Percentiles rank a stretch among this genome's conserved stretches.
phyloP scores from a whole-genome alignment of 2,113 vertebrate species.

The Eira barbara region DNA sequence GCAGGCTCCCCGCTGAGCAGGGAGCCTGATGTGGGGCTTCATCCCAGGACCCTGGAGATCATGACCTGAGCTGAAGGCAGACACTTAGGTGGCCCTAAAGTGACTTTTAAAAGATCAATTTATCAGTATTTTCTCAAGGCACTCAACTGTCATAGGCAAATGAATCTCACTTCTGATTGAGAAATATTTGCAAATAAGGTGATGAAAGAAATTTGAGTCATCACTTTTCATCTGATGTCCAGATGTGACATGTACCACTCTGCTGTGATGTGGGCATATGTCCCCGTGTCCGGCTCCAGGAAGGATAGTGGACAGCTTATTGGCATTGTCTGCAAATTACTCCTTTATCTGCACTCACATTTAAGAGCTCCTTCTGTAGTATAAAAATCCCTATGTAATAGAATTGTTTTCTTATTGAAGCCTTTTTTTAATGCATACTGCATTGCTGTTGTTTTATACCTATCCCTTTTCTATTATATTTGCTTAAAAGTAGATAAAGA shows the following conservation, averaged over 20 bases:
- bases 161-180: constrained; percentile 17
- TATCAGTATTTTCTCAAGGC: background rate
- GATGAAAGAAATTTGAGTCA: background rate
- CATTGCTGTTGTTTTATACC: background rate
- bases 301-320: background rate
- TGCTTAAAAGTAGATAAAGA: background rate
- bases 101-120: background rate
- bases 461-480: background rate
- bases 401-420: background rate
- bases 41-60: too few relatives aligned
- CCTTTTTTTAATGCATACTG: background rate
- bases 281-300: background rate
- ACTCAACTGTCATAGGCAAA: background rate
- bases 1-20: too few relatives aligned
- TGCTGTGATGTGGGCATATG: background rate
- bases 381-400: background rate
- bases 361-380: background rate
- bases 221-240: background rate
- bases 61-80: too few relatives aligned
- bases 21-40: too few relatives aligned
- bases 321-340: background rate
- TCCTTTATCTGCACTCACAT: background rate
- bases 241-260: background rate
- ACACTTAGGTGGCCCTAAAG: background rate
- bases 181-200: background rate